Conservation (phyloP, 1,140 invertebrate species). For the Ladona fulva region DNA sequence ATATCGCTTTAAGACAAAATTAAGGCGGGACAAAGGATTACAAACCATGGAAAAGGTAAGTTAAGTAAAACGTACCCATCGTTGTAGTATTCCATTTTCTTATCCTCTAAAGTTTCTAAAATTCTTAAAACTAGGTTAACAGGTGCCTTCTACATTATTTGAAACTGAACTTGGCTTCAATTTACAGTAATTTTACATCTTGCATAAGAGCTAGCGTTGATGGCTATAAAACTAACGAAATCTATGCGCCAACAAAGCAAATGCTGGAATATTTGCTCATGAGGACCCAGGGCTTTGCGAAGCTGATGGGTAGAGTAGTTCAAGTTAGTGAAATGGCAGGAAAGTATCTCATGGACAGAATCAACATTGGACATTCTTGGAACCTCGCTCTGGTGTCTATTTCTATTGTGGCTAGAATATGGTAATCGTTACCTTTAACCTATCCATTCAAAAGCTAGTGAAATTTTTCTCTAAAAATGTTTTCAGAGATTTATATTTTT, state of each 20-base stretch:
- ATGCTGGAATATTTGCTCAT: conserved; percentile 47
- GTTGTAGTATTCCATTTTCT: neutral
- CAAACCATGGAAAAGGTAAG: conserved; percentile 43
- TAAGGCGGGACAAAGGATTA: conserved; percentile 48
- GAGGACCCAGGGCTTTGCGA: conserved; percentile 44
- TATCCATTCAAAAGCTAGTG: neutral
- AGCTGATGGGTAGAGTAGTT: conserved; percentile 44
- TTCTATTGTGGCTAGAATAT: conserved; percentile 44
- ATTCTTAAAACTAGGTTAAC: conserved; percentile 31
- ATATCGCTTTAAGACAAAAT: conserved; percentile 51
- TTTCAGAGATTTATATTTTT: conserved; percentile 13
- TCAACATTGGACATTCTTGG: conserved; percentile 45
- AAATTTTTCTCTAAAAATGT: conserved; percentile 13
- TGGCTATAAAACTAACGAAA: conserved; percentile 31
- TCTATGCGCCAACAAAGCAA: conserved; percentile 44
- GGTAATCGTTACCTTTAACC: conserved; percentile 32
- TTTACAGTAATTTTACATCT: neutral
- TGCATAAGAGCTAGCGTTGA: conserved; percentile 35
- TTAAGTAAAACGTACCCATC: neutral
- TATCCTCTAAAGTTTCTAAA: neutral
- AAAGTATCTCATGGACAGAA: conserved; percentile 42
- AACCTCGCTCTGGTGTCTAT: conserved; percentile 44
- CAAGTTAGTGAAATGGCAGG: conserved; percentile 37
- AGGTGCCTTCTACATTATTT: conserved; percentile 44
- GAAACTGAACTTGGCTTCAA: conserved; percentile 28